phyloP scores from a whole-genome alignment of 2,888 invertebrate genomes.

The Glaucopsyche alexis region DNA sequence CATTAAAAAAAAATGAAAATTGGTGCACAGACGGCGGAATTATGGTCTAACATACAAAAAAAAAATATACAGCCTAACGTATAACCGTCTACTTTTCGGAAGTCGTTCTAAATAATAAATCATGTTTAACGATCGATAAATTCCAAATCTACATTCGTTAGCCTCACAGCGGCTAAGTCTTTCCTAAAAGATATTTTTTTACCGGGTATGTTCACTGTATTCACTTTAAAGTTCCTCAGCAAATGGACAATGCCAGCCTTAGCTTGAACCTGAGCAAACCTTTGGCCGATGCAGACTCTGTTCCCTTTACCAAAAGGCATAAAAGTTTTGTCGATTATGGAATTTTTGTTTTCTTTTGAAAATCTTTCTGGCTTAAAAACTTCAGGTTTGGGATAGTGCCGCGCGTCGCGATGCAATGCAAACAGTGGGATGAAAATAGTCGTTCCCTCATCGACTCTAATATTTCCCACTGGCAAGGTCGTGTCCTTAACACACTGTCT shows the following conservation, averaged over 20 bases:
- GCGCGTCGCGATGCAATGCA: slow-evolving; percentile 62
- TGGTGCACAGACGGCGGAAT: too few species aligned
- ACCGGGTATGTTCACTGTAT: slow-evolving; percentile 39
- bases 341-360: slow-evolving; percentile 48
- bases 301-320: too few species aligned
- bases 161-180: slow-evolving; percentile 13
- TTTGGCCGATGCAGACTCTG: slow-evolving; percentile 51
- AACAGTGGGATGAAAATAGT: slow-evolving; percentile 53
- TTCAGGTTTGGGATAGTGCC: slow-evolving; percentile 64
- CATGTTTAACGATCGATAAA: slow-evolving; percentile 5
- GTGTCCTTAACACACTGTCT: slow-evolving; percentile 51
- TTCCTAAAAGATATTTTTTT: slow-evolving; percentile 43
- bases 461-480: slow-evolving; percentile 56
- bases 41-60: too few species aligned
- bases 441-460: slow-evolving; percentile 54
- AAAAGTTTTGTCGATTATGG: neutral
- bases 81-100: too few species aligned
- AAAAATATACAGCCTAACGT: too few species aligned
- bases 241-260: slow-evolving; percentile 48
- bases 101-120: too few species aligned
- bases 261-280: slow-evolving; percentile 49
- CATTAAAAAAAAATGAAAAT: too few species aligned
- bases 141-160: slow-evolving; percentile 19
- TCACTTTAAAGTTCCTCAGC: slow-evolving; percentile 47
- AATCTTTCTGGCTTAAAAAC: slow-evolving; percentile 66